Conservation (phyloP, 2,797 vertebrate genomes). For the Intellagama lesueurii region DNA sequence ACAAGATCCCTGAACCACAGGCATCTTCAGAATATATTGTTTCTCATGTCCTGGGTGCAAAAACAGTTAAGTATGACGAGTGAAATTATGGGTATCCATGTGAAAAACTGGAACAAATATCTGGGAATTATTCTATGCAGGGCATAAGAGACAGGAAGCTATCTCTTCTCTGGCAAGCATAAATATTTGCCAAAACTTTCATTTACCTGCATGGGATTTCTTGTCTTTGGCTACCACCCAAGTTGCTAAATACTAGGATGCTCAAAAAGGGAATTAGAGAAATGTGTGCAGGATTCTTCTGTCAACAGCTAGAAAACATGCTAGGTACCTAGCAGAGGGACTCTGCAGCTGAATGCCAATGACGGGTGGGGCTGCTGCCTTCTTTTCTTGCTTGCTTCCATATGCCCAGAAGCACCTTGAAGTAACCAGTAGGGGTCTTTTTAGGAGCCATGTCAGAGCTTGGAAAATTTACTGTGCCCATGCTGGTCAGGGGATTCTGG, state of each 20-base stretch:
- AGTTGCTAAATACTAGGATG: neutral
- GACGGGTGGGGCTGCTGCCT: neutral
- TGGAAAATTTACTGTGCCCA: too few species aligned
- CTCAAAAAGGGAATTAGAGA: neutral
- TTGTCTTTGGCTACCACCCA: neutral
- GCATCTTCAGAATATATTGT: conserved; percentile 90
- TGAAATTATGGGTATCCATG: neutral
- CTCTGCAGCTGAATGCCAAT: neutral
- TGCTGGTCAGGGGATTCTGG: too few species aligned
- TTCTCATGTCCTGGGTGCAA: conserved; percentile 93
- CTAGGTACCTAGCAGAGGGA: neutral
- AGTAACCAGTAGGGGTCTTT: too few species aligned
- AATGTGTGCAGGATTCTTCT: neutral
- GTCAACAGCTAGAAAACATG: neutral
- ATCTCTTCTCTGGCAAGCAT: neutral
- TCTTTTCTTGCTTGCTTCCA: neutral
- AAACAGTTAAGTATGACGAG: conserved; percentile 86
- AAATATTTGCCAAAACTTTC: neutral
- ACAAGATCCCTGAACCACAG: conserved; percentile 85
- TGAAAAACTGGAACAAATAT: neutral
- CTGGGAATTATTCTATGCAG: neutral
- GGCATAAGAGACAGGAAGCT: neutral
- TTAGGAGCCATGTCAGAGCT: too few species aligned
- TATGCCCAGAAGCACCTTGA: too few species aligned
- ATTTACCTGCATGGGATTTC: neutral